These are phyloP conservation scores for Cydia pomonella DNA, from an alignment of 1,140 invertebrate species.

Conservation along the genomic window DNA sequence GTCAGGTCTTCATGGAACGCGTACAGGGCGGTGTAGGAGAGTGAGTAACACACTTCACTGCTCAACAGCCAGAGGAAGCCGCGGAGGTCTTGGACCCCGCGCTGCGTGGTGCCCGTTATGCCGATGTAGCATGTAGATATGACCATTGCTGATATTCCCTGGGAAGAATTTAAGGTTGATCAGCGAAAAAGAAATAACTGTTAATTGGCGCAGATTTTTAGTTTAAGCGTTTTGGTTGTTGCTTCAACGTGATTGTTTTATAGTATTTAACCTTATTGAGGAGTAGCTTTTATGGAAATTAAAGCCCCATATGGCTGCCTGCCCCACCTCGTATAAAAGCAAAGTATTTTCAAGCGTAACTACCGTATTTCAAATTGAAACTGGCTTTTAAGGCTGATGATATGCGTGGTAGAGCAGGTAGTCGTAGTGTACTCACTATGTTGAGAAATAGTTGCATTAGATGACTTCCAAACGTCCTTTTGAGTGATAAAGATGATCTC, in stretches of 20 bases:
- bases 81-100: slow-evolving; percentile 62
- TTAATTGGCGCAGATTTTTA: too few relatives aligned
- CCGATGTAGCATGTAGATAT: slow-evolving; percentile 61
- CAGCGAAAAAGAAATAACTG: too few relatives aligned
- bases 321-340: too few relatives aligned
- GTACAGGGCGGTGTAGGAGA: slow-evolving; percentile 62
- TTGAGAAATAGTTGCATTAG: slow-evolving; percentile 46
- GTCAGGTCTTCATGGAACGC: slow-evolving; percentile 62
- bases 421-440: slow-evolving; percentile 42
- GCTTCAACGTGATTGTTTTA: too few relatives aligned
- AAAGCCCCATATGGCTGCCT: too few relatives aligned
- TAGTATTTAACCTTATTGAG: too few relatives aligned
- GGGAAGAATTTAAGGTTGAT: slow-evolving; percentile 36
- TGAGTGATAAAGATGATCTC: slow-evolving; percentile 57
- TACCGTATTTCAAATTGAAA: too few relatives aligned
- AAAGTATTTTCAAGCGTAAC: too few relatives aligned
- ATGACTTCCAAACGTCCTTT: slow-evolving; percentile 43
- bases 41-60: slow-evolving; percentile 63
- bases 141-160: slow-evolving; percentile 62
- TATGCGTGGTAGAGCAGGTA: too few relatives aligned
- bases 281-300: too few relatives aligned
- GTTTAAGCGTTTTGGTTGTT: too few relatives aligned
- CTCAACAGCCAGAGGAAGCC: slow-evolving; percentile 71
- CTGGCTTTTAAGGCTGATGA: too few relatives aligned
- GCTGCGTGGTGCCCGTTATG: slow-evolving; percentile 62